A percentile compares a stretch with the other conserved stretches of the same genome.
These are phyloP conservation scores for Dromas ardeola DNA, from an alignment of 2,113 vertebrate species.

Conservation along the genomic window DNA sequence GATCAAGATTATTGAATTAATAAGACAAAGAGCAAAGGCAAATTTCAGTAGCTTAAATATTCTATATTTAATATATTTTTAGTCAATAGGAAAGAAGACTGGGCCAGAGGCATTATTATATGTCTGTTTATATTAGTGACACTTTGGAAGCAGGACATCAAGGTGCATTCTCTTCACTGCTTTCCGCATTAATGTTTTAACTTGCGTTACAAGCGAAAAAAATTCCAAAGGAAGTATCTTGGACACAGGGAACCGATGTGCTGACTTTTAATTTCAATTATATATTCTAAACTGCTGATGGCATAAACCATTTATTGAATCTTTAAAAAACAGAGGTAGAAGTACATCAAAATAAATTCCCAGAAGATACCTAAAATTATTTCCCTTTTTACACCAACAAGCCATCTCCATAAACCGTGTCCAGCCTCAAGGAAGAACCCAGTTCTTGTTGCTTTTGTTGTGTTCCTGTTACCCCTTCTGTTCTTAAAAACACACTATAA, in stretches of 20 bases:
- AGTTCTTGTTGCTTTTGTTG: background rate
- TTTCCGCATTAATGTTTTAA: background rate
- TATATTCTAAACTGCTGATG: background rate
- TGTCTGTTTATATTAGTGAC: background rate
- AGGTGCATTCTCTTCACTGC: background rate
- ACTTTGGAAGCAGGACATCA: background rate
- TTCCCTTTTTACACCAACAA: background rate
- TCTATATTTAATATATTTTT: background rate
- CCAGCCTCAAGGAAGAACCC: background rate
- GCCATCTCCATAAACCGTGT: background rate
- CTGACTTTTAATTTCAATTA: background rate
- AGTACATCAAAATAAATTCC: background rate
- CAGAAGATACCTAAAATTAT: background rate
- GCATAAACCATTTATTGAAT: background rate
- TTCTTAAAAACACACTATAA: background rate
- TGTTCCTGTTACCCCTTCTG: background rate
- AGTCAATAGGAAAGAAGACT: background rate
- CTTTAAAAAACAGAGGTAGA: background rate
- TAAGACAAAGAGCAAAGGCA: background rate
- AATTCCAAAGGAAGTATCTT: background rate
- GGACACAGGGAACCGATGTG: background rate
- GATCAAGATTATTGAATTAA: background rate
- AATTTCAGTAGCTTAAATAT: background rate
- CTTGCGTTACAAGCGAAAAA: background rate
- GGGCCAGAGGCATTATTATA: background rate